Percentiles rank a stretch among this genome's conserved stretches.
Conservation (phyloP, 2,113 vertebrate genomes). For the Pachycephala philippinensis region DNA sequence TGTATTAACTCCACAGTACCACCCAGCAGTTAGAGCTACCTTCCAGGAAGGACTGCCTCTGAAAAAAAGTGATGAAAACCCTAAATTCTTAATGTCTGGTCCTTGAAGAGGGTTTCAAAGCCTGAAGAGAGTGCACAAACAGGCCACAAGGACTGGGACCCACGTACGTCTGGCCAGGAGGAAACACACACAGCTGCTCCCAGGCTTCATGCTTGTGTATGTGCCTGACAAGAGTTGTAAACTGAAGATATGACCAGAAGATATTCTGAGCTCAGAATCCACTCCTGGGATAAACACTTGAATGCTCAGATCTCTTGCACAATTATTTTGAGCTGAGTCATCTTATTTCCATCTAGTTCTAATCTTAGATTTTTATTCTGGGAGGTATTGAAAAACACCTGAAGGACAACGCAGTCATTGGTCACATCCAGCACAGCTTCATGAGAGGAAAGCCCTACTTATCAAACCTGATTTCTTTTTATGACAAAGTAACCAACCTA, state of each 20-base stretch:
- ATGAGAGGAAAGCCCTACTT: background rate
- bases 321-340: background rate
- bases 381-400: background rate
- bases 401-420: background rate
- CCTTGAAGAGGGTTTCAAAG: background rate
- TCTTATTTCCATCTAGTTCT: background rate
- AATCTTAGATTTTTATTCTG: background rate
- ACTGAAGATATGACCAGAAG: background rate
- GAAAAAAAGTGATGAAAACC: background rate
- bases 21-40: background rate
- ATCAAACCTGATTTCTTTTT: background rate
- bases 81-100: background rate
- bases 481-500: background rate
- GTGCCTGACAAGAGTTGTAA: background rate
- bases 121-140: background rate
- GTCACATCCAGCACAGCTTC: background rate
- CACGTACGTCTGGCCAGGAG: background rate
- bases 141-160: background rate
- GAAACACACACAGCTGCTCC: background rate
- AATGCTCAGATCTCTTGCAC: background rate
- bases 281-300: background rate
- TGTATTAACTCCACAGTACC: background rate
- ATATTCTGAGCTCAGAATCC: background rate
- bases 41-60: background rate
- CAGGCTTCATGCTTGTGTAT: rapidly evolving